These are phyloP conservation scores for Latrodectus hesperus DNA, from an alignment of 2,888 invertebrate species.

Conservation along the genomic window DNA sequence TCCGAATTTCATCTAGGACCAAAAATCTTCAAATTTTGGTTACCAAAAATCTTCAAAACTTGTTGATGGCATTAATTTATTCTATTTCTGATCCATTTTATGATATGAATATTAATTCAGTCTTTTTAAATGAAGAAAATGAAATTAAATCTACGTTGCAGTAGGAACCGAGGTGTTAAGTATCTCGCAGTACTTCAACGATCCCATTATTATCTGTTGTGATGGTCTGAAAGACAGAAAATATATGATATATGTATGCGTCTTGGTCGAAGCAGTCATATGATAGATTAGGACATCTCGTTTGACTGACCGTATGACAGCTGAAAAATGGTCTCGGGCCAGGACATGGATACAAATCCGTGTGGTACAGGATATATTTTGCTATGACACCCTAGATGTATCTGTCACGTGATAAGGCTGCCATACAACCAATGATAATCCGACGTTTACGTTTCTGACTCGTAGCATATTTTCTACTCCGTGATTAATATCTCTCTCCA, in stretches of 20 bases:
- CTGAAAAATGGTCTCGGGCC: constrained; percentile 62
- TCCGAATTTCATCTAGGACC: too few relatives aligned
- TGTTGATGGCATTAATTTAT: too few relatives aligned
- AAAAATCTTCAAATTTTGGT: too few relatives aligned
- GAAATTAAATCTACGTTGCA: too few relatives aligned
- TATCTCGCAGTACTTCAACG: too few relatives aligned
- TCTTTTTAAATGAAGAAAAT: too few relatives aligned
- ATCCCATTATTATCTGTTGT: too few relatives aligned
- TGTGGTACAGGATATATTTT: constrained; percentile 53
- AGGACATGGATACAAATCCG: constrained; percentile 59
- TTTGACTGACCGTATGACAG: constrained; percentile 57
- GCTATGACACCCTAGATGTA: constrained; percentile 62
- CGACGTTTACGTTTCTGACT: constrained; percentile 42
- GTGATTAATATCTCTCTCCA: constrained; percentile 52
- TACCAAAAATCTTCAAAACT: too few relatives aligned
- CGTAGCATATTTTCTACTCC: constrained; percentile 26
- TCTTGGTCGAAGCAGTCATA: constrained; percentile 21
- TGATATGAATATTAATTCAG: too few relatives aligned
- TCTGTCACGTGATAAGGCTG: constrained; percentile 58
- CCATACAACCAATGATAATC: constrained; percentile 40
- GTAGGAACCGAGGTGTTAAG: too few relatives aligned
- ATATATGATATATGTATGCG: not conserved
- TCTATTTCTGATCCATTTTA: too few relatives aligned
- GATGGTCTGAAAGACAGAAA: too few relatives aligned
- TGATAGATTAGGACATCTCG: constrained; percentile 65